These are phyloP conservation scores for Geodia barretti DNA, from an alignment of 37 sponge, comb jelly and placozoan species.

Conservation along the genomic window DNA sequence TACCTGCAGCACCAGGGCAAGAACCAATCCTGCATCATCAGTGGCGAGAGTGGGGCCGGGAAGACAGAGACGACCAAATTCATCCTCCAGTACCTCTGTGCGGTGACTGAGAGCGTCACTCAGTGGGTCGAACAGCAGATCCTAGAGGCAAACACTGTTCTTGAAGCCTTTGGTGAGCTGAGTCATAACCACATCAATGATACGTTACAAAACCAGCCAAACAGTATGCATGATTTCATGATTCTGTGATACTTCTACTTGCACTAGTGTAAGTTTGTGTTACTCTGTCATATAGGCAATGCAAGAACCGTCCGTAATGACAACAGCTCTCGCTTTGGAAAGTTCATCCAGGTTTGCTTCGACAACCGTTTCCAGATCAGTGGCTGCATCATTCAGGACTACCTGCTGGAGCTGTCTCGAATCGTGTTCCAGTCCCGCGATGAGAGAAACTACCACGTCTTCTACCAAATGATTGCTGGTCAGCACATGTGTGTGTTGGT, in stretches of 20 bases:
- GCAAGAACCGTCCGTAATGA: conserved; percentile 94
- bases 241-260: too few species aligned
- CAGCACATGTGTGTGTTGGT: too few species aligned
- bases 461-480: conserved; percentile 90
- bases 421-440: conserved; percentile 81
- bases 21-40: conserved; percentile 95
- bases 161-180: conserved; percentile 92
- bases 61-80: conserved; percentile 97
- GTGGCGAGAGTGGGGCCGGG: conserved; percentile 97
- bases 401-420: conserved; percentile 90
- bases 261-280: too few species aligned
- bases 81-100: conserved; percentile 94
- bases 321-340: conserved; percentile 95
- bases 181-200: not conserved
- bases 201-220: not conserved
- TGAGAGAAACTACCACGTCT: conserved; percentile 94
- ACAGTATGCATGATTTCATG: too few species aligned
- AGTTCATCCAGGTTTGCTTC: conserved; percentile 97
- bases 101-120: conserved; percentile 81
- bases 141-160: conserved; percentile 90
- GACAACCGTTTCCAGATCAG: conserved; percentile 83
- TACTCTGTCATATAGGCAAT: conserved; percentile 64
- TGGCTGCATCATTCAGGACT: conserved; percentile 94
- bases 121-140: conserved; percentile 96
- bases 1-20: conserved; percentile 63